Evolutionary conservation across 2,113 vertebrate species (phyloP).

Genomic region (Hippocampus zosterae): DNA sequence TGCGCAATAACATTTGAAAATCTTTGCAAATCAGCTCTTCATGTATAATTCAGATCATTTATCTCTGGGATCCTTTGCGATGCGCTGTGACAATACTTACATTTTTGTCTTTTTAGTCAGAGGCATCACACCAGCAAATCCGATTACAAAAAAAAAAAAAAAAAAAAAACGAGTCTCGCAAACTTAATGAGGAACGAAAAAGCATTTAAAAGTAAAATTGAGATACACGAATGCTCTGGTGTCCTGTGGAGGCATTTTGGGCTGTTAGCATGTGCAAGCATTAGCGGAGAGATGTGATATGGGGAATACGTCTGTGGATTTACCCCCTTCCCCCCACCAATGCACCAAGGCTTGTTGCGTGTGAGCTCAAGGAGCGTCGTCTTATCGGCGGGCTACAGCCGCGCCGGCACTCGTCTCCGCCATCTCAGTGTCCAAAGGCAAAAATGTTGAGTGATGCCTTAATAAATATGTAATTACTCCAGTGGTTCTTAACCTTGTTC

Average conservation of each 20-base stretch:
- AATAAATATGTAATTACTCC: not conserved
- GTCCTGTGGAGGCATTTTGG: not conserved
- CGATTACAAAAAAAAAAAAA: not conserved
- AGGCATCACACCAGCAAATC: not conserved
- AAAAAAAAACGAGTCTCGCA: not conserved
- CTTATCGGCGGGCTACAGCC: constrained; percentile 13
- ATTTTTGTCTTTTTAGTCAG: constrained; percentile 6
- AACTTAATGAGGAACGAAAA: not conserved
- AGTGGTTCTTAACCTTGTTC: too few relatives aligned
- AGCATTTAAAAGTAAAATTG: not conserved
- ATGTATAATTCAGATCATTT: constrained; percentile 27
- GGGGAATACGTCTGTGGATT: not conserved
- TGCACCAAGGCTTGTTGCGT: constrained; percentile 24
- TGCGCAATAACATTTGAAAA: constrained; percentile 5
- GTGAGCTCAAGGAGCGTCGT: constrained; percentile 10
- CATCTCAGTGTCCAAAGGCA: constrained; percentile 8
- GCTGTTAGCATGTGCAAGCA: not conserved
- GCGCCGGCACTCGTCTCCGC: constrained; percentile 12
- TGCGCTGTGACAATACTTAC: constrained; percentile 10
- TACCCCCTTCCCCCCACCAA: not conserved
- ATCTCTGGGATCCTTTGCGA: constrained; percentile 18
- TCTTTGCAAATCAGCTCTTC: constrained; percentile 8
- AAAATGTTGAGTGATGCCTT: not conserved
- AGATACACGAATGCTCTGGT: not conserved
- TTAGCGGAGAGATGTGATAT: not conserved